phyloP scores from a whole-genome alignment of 2,888 invertebrate species.

The Agrochola litura region DNA sequence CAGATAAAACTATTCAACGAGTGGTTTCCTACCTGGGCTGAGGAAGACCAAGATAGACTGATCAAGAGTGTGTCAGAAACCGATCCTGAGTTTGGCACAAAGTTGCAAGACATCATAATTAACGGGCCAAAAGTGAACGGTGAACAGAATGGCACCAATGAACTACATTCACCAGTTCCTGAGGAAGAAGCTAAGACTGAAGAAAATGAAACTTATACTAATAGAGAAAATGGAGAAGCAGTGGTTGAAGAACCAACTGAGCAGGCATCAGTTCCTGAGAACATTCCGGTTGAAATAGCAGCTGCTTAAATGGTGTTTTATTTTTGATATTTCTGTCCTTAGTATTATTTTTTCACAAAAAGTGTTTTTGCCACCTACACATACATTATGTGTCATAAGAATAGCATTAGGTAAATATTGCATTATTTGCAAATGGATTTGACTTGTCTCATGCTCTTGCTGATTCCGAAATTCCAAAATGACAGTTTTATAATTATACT shows the following conservation, averaged over 20 bases:
- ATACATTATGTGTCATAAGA: slow-evolving; percentile 29
- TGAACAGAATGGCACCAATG: slow-evolving; percentile 81
- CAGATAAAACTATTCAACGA: slow-evolving; percentile 95
- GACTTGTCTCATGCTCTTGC: slow-evolving; percentile 12
- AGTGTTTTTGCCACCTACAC: slow-evolving; percentile 38
- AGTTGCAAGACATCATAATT: slow-evolving; percentile 89
- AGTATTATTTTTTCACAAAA: slow-evolving; percentile 41
- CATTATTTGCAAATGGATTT: slow-evolving; percentile 39
- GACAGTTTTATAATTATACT: not conserved
- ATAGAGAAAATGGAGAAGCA: slow-evolving; percentile 55
- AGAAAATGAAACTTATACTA: slow-evolving; percentile 59
- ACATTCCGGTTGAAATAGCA: slow-evolving; percentile 83
- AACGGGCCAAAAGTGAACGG: slow-evolving; percentile 83
- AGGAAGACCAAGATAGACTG: slow-evolving; percentile 93
- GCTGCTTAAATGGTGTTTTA: slow-evolving; percentile 78
- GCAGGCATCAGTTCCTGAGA: slow-evolving; percentile 72
- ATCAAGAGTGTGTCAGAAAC: slow-evolving; percentile 93
- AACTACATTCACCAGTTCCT: slow-evolving; percentile 73
- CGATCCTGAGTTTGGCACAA: slow-evolving; percentile 93
- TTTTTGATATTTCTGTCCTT: slow-evolving; percentile 20
- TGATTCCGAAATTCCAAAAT: slow-evolving; percentile 8
- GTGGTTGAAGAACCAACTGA: slow-evolving; percentile 63
- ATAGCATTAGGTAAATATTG: slow-evolving; percentile 35
- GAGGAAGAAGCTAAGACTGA: slow-evolving; percentile 68
- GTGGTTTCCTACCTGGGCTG: slow-evolving; percentile 95